Evolutionary conservation across 2,888 invertebrate genomes (phyloP).

Genomic region (Dromius quadrimaculatus): DNA sequence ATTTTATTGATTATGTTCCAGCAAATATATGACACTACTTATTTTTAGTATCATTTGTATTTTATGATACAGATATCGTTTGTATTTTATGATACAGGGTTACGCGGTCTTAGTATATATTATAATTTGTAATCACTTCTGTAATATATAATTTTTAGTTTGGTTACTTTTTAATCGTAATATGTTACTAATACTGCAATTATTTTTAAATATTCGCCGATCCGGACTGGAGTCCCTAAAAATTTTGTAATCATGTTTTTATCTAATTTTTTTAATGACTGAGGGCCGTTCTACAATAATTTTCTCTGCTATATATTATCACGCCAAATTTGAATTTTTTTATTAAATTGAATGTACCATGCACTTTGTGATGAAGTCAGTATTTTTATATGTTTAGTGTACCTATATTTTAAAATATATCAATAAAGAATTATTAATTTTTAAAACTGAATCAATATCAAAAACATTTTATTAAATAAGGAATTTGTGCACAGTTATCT

Average conservation of each 20-base stretch:
- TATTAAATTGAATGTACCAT: slow-evolving; percentile 16
- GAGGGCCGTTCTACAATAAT: no score
- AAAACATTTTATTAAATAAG: slow-evolving; percentile 50
- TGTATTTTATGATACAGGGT: slow-evolving; percentile 46
- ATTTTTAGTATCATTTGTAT: slow-evolving; percentile 45
- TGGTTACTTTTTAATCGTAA: no score
- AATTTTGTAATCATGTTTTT: background rate
- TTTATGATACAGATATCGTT: slow-evolving; percentile 45
- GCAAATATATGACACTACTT: slow-evolving; percentile 61
- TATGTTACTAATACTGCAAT: no score
- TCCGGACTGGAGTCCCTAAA: no score
- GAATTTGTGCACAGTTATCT: slow-evolving; percentile 39
- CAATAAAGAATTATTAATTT: slow-evolving; percentile 37
- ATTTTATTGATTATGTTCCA: slow-evolving; percentile 77
- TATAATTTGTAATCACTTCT: no score
- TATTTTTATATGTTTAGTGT: slow-evolving; percentile 37
- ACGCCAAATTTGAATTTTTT: no score
- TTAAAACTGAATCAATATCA: slow-evolving; percentile 28
- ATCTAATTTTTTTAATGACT: background rate
- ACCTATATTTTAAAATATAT: slow-evolving; percentile 27
- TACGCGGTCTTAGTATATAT: slow-evolving; percentile 14
- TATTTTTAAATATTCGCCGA: no score
- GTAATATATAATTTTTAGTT: no score
- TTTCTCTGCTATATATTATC: background rate
- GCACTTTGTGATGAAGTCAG: slow-evolving; percentile 36